Percentiles rank a stretch among this genome's conserved stretches.
These are phyloP conservation scores for Drosophila trapezifrons DNA, from an alignment of 1,140 invertebrate species.

Conservation along the genomic window DNA sequence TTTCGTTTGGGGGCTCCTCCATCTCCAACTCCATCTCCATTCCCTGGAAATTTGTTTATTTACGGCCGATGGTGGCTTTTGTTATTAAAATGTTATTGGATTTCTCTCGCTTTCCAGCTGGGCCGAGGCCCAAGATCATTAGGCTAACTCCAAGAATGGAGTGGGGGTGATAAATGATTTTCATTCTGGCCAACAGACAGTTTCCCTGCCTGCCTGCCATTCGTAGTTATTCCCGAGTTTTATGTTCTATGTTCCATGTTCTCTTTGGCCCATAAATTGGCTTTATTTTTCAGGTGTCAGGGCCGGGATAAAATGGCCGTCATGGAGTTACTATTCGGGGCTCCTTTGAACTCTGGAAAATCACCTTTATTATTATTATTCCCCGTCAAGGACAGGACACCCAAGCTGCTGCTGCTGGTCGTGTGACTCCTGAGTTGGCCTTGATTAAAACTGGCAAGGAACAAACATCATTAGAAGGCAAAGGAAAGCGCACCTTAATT, in stretches of 20 bases:
- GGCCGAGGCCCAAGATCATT: slow-evolving; percentile 47
- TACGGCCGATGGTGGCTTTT: slow-evolving; percentile 71
- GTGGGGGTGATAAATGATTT: slow-evolving; percentile 69
- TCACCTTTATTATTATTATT: neutral
- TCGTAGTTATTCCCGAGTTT: slow-evolving; percentile 23
- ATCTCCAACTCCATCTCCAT: slow-evolving; percentile 46
- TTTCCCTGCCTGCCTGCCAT: slow-evolving; percentile 55
- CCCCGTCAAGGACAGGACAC: slow-evolving; percentile 67
- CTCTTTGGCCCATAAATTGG: slow-evolving; percentile 51
- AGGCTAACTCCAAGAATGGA: slow-evolving; percentile 15
- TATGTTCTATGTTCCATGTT: slow-evolving; percentile 37
- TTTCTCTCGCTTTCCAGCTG: slow-evolving; percentile 81
- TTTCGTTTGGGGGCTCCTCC: slow-evolving; percentile 45
- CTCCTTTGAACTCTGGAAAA: slow-evolving; percentile 41
- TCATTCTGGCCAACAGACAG: slow-evolving; percentile 41
- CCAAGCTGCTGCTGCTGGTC: slow-evolving; percentile 64
- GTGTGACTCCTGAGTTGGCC: slow-evolving; percentile 58
- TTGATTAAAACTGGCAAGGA: slow-evolving; percentile 34
- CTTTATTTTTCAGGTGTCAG: slow-evolving; percentile 55
- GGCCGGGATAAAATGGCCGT: slow-evolving; percentile 30
- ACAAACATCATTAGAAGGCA: slow-evolving; percentile 40
- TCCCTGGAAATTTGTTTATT: slow-evolving; percentile 76
- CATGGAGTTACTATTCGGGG: slow-evolving; percentile 25
- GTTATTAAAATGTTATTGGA: slow-evolving; percentile 83
- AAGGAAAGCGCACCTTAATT: slow-evolving; percentile 42